Conservation (phyloP, 2,797 vertebrate species). For the Chelidonichthys spinosus region DNA sequence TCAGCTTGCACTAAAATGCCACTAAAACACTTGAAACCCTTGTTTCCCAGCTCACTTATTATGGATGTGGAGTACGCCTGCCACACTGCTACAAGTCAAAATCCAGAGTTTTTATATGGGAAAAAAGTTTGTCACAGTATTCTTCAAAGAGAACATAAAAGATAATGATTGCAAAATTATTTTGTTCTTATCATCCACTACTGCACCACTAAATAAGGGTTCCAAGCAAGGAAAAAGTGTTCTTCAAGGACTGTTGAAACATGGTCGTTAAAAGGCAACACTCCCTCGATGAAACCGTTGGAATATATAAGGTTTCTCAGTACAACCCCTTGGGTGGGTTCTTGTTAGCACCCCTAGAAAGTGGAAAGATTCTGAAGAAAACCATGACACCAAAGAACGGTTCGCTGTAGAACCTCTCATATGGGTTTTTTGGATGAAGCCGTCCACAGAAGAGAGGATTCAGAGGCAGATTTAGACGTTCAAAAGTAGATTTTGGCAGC, state of each 20-base stretch:
- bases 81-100: constrained; percentile 26
- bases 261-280: background rate
- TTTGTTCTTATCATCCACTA: background rate
- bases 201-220: background rate
- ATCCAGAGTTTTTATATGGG: constrained; percentile 1
- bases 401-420: background rate
- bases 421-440: background rate
- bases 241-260: background rate
- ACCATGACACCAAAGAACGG: background rate
- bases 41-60: constrained; percentile 47
- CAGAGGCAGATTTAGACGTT: constrained; percentile 2
- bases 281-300: background rate
- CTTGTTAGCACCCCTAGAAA: background rate
- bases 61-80: constrained; percentile 34
- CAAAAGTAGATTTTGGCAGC: background rate
- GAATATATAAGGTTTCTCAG: background rate
- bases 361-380: background rate
- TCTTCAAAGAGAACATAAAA: background rate
- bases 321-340: background rate
- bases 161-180: constrained; percentile 1
- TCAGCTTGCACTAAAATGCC: constrained; percentile 63
- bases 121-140: constrained; percentile 5
- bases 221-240: background rate
- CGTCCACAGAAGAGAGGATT: background rate
- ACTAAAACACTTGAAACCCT: constrained; percentile 49